Base-by-base conservation (phyloP, 2,888 invertebrate genomes). In the Rhagophthalmus giganteus region DNA sequence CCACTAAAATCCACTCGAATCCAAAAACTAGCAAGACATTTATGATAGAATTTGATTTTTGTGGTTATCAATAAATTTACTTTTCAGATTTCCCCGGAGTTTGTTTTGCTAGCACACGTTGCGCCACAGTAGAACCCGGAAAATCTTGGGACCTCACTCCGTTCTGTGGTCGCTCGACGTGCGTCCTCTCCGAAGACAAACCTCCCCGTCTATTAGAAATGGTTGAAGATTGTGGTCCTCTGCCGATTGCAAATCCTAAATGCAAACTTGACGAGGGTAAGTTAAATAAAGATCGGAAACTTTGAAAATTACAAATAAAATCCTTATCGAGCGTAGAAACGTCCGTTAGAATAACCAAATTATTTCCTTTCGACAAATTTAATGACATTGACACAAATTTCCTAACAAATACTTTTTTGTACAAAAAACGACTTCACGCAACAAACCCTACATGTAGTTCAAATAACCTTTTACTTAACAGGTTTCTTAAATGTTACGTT, bases 101-200 rank as follows among this genome's bases (percentile, higher is more conserved):
- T 83, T 94, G 93, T 70, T 94, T 93, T 76, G 93, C 93, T 0
- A 91, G 92, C 3, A 94, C 93, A 46, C 84, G 85, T 47, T 94
- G 93, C 74, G 89, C 90, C 27, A 93, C 92, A 8, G 86, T 92
- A 40, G 90, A 91, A 70, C 89, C 90, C 1, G 87, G 86, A 54
- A 86, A 90, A 75, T 79, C 85, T 51, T 93, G 93, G 93, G 91
- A 91, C 44, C 75, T 93, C 63, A 79, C 87, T 1, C 93, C 93
- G 2, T 93, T 93, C 86, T 93, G 93, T 69, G 93, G 93, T n/a
- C 85, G 89, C 60, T 90, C 90, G 64, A 90, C 90, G 44, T 93
- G 93, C 76, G 88, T 91, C 2, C 80, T 85, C 62, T 86, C 86
- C 60, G 88, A 90, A 58, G 88, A 90, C 70, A 79, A 81, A 59